A percentile compares a stretch with the other conserved stretches of the same genome.
Evolutionary conservation across 2,888 invertebrate species (phyloP).

Genomic region (Linyphia triangularis): DNA sequence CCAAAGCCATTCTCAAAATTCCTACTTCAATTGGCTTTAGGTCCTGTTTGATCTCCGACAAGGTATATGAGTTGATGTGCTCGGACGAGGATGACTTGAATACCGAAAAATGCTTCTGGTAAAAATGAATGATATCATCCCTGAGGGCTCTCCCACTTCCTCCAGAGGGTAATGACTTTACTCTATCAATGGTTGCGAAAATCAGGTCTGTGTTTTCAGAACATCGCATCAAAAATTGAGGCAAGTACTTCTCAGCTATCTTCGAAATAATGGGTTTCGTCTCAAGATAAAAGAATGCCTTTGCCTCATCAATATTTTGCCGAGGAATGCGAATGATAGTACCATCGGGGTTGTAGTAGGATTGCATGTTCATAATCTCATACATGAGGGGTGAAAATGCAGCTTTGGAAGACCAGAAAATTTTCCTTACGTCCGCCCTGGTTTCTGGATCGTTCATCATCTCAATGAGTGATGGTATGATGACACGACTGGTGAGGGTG

Average conservation of each 20-base stretch:
- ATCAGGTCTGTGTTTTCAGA: background rate
- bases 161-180: background rate
- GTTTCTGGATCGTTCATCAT: constrained; percentile 36
- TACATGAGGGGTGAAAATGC: constrained; percentile 21
- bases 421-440: background rate
- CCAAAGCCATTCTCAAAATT: background rate
- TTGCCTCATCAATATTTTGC: background rate
- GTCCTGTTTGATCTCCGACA: constrained; percentile 25
- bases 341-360: constrained; percentile 29
- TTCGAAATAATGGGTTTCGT: background rate
- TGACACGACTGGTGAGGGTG: background rate
- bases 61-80: background rate
- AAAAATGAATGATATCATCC: constrained; percentile 8
- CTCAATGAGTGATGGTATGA: constrained; percentile 16
- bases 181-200: background rate
- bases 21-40: constrained; percentile 29
- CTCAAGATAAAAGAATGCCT: background rate
- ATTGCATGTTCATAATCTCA: constrained; percentile 15
- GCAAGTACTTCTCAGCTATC: background rate
- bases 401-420: constrained; percentile 40
- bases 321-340: constrained; percentile 22
- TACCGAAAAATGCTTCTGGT: background rate
- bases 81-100: background rate
- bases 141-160: background rate
- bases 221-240: background rate